Base-by-base conservation (phyloP, 2,797 vertebrate species). In the Bradypodion ventrale region DNA sequence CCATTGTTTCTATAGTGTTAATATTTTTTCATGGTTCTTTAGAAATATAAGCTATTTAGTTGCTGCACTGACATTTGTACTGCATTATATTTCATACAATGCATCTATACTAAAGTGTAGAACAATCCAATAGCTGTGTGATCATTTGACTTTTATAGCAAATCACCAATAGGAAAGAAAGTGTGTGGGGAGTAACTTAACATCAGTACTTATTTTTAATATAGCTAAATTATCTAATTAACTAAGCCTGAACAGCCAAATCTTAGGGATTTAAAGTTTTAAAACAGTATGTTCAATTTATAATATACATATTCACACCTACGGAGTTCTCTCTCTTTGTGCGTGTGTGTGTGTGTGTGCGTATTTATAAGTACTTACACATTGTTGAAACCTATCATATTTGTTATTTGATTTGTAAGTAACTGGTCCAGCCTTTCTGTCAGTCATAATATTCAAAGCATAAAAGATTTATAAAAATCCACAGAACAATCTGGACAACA, bases 41-140 rank as follows among this genome's bases (percentile, higher is more conserved):
- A 95, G 95, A 96, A 96, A 94, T 95, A 94, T 85, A 93, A 93
- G 93, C 92, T 95, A 95, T 94, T 95, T 95, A 94, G 94, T 95
- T 94, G 89, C 91, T 90, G 89, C 88, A 91, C 76, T 95, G 95
- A 95, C 93, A 93, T 94, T 92, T 94, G 93, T 95, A 93, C 90
- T 93, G 90, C 92, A 94, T 96, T 96, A 92, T 93, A 91, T 94
- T 96, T 95, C 94, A 92, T 92, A 95, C 94, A 96, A 96, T 95
- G 82, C 89, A 90, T 90, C 1, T 56, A 92, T 89, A 91, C 84
- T 87, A 93, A 94, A 92, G 80, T 84, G 86, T 85, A 93, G 89
- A 93, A 75, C 90, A 94, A 90, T 93, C 92, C 89, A 81, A 85
- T 85, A 93, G 87, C 86, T 83, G 77, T 87, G 89, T 92, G 90